phyloP scores from a whole-genome alignment of 2,888 invertebrate species.

The Euphydryas editha region DNA sequence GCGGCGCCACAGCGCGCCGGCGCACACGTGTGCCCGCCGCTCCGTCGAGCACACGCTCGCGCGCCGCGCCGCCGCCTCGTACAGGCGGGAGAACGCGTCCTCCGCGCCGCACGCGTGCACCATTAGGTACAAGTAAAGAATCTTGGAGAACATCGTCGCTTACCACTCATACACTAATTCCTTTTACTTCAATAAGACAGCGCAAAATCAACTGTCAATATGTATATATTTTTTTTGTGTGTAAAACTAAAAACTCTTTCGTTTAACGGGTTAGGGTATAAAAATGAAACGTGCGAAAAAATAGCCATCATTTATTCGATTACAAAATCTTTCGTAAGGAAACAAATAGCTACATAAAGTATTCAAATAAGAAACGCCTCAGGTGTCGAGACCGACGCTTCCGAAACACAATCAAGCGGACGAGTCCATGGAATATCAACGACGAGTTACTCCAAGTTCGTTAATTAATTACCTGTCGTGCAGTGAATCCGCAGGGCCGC shows the following conservation, averaged over 20 bases:
- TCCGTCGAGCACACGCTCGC: constrained; percentile 38
- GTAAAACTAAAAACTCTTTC: not conserved
- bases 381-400: constrained; percentile 44
- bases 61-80: constrained; percentile 18
- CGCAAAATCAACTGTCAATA: not conserved
- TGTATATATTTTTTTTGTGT: not conserved
- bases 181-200: not conserved
- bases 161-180: not conserved
- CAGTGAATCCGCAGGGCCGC: constrained; percentile 24
- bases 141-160: constrained; percentile 19
- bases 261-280: not conserved
- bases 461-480: constrained; percentile 39
- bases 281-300: constrained; percentile 51
- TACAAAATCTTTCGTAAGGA: constrained; percentile 79
- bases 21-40: constrained; percentile 23
- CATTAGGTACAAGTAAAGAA: constrained; percentile 17
- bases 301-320: constrained; percentile 82
- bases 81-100: constrained; percentile 29
- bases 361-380: constrained; percentile 75
- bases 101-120: constrained; percentile 22
- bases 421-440: not conserved
- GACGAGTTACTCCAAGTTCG: not conserved
- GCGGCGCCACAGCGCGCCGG: no score
- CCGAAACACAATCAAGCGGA: not conserved
- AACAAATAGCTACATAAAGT: constrained; percentile 80